Conservation (phyloP, 2,113 vertebrate genomes). For the Laticauda laticaudata region DNA sequence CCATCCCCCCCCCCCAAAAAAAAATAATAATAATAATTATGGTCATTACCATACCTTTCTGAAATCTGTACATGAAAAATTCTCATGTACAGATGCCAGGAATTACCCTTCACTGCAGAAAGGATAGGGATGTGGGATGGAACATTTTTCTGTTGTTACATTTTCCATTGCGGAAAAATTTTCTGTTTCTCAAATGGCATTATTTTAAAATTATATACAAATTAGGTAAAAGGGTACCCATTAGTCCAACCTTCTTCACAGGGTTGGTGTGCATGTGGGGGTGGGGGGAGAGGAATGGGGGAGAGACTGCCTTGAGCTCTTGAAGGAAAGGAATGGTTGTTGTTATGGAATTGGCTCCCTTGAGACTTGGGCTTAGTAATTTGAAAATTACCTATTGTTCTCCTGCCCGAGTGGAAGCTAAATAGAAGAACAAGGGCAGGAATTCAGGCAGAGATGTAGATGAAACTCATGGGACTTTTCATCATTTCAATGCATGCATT, state of each 20-base stretch:
- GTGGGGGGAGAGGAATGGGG: not conserved
- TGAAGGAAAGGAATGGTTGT: not conserved
- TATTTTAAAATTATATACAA: not conserved
- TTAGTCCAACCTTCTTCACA: not conserved
- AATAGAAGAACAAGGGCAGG: not conserved
- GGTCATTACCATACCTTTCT: not conserved
- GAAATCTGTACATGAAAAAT: not conserved
- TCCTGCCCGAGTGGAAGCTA: not conserved
- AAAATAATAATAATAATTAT: not conserved
- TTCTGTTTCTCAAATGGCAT: not conserved
- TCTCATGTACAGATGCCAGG: not conserved
- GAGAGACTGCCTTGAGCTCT: not conserved
- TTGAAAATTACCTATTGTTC: not conserved
- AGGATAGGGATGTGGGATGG: not conserved
- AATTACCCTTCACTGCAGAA: not conserved
- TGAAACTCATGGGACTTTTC: not conserved
- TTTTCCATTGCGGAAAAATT: not conserved
- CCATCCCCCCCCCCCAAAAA: rapidly evolving
- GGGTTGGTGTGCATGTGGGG: not conserved
- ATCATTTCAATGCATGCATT: not conserved
- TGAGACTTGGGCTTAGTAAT: not conserved
- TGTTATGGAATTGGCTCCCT: not conserved
- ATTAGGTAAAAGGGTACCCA: not conserved
- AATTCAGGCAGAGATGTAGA: not conserved
- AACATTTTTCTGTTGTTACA: not conserved